Conservation (phyloP, 2,888 invertebrate genomes). For the Smittia aterrima region DNA sequence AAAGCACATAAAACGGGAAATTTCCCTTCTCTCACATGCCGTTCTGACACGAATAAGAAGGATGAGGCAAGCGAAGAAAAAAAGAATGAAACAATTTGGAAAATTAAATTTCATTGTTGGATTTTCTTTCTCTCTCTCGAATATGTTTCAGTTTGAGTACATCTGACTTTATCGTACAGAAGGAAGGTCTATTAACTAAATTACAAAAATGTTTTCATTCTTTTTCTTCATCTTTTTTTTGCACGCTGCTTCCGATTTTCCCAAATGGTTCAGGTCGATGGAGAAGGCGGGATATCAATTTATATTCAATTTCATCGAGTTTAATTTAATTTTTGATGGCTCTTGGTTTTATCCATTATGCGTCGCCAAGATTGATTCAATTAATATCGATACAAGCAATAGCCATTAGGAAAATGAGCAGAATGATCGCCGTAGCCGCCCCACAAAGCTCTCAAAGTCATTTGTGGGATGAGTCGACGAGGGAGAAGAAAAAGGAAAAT, state of each 20-base stretch:
- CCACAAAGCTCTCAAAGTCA: neutral
- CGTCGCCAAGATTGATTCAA: slow-evolving; percentile 27
- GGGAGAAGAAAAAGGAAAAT: slow-evolving; percentile 4
- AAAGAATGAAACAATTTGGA: slow-evolving; percentile 40
- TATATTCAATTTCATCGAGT: slow-evolving; percentile 24
- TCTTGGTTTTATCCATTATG: slow-evolving; percentile 9
- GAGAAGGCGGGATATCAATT: slow-evolving; percentile 3
- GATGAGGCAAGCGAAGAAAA: neutral
- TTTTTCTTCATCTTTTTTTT: neutral
- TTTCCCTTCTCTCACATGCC: slow-evolving; percentile 12
- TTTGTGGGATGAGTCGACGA: neutral
- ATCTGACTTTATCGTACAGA: neutral
- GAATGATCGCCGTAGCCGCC: neutral
- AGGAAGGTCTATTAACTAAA: slow-evolving; percentile 37
- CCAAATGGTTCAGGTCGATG: neutral
- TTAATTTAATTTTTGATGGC: slow-evolving; percentile 29
- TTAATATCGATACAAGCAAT: slow-evolving; percentile 31
- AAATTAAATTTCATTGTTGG: slow-evolving; percentile 41
- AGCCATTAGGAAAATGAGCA: slow-evolving; percentile 31
- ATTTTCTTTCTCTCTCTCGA: slow-evolving; percentile 19
- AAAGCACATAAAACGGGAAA: neutral
- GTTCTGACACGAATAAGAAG: neutral
- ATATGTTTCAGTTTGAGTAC: neutral
- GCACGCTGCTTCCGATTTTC: neutral
- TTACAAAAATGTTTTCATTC: slow-evolving; percentile 14